Evolutionary conservation across 2,888 invertebrate species (phyloP).

Genomic region (Atrina japonica): DNA sequence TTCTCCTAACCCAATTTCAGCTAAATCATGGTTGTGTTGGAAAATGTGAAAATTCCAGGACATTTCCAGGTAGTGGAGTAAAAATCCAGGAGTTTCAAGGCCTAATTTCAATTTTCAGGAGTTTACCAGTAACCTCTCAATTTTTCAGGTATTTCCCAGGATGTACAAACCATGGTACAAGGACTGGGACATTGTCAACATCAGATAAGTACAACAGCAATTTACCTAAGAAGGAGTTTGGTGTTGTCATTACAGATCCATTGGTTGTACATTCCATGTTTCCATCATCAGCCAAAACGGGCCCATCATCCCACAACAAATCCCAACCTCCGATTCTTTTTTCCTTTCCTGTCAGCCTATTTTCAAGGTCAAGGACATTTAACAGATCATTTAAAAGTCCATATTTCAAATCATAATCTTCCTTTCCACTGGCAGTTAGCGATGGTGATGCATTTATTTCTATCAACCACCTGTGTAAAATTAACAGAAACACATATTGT

Average conservation of each 20-base stretch:
- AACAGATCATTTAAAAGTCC: constrained; percentile 84
- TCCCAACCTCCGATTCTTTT: constrained; percentile 85
- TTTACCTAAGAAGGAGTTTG: constrained; percentile 71
- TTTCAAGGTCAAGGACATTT: constrained; percentile 84
- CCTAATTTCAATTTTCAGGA: too few species aligned
- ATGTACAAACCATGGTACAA: too few species aligned
- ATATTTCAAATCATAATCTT: constrained; percentile 84
- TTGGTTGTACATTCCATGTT: constrained; percentile 60
- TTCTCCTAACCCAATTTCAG: too few species aligned
- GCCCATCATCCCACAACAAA: constrained; percentile 84
- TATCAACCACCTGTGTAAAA: constrained; percentile 82
- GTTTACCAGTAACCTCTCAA: too few species aligned
- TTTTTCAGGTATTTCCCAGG: too few species aligned
- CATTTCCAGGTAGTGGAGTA: too few species aligned
- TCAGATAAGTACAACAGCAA: too few species aligned
- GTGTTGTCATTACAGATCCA: constrained; percentile 49
- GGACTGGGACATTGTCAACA: too few species aligned
- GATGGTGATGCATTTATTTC: constrained; percentile 86
- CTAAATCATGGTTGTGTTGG: too few species aligned
- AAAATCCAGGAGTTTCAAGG: too few species aligned
- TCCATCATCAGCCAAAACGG: constrained; percentile 79
- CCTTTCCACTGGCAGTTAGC: constrained; percentile 84
- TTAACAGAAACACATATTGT: background rate
- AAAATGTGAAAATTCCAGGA: too few species aligned
- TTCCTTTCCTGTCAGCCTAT: constrained; percentile 83